Evolutionary conservation across 2,113 vertebrate genomes (phyloP).

Genomic region (Ammospiza caudacuta): DNA sequence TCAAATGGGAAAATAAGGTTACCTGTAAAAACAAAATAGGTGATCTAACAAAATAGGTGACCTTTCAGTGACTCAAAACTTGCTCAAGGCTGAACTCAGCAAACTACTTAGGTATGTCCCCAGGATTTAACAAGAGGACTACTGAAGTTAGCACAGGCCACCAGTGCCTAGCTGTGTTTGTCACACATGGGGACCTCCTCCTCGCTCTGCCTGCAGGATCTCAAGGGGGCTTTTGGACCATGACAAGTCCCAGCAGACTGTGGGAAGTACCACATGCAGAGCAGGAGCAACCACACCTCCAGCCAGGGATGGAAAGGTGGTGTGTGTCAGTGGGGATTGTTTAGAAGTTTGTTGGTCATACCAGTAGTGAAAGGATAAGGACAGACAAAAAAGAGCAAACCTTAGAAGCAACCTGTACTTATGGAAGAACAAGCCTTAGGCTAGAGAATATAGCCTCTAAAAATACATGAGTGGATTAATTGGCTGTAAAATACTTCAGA

Average conservation of each 20-base stretch:
- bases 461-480: neutral
- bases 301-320: neutral
- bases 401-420: neutral
- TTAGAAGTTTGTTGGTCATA: neutral
- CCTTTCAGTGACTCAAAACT: neutral
- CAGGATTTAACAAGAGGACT: neutral
- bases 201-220: neutral
- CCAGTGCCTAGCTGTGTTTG: fast-evolving
- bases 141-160: neutral
- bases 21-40: neutral
- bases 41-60: neutral
- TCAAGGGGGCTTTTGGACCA: neutral
- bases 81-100: neutral
- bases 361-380: neutral
- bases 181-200: fast-evolving
- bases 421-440: neutral
- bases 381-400: neutral
- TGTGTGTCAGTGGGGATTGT: neutral
- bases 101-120: fast-evolving
- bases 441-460: neutral
- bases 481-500: neutral
- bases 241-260: neutral
- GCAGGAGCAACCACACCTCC: neutral
- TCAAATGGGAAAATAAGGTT: neutral
- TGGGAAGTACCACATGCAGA: fast-evolving